Evolutionary conservation across 2,888 invertebrate species (phyloP).

Genomic region (Lasioglossum morio): DNA sequence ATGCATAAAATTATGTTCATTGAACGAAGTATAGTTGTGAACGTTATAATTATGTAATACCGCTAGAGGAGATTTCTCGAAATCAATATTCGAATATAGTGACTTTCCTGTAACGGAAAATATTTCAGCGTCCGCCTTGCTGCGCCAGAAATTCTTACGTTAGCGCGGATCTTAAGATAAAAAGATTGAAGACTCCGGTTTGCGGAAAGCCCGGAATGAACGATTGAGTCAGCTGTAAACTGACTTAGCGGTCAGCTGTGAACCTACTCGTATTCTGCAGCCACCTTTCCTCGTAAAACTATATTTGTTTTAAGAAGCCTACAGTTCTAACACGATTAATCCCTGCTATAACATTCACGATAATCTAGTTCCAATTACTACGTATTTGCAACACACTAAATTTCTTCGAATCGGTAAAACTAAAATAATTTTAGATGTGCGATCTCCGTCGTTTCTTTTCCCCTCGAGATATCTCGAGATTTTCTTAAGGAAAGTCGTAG

Average conservation of each 20-base stretch:
- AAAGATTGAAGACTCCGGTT: slow-evolving; percentile 18
- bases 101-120: background rate
- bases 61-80: background rate
- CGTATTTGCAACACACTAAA: background rate
- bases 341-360: background rate
- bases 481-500: background rate
- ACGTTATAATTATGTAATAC: background rate
- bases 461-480: background rate
- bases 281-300: slow-evolving; percentile 40
- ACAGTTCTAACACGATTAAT: slow-evolving; percentile 21
- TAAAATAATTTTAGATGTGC: background rate
- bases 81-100: background rate
- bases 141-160: background rate
- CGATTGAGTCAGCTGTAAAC: slow-evolving; percentile 57
- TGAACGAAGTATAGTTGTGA: background rate
- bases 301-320: slow-evolving; percentile 40
- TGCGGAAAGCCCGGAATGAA: slow-evolving; percentile 44
- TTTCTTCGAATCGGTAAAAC: background rate
- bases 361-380: background rate
- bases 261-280: slow-evolving; percentile 30
- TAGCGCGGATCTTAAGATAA: background rate
- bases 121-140: background rate
- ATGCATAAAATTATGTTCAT: background rate
- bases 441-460: background rate
- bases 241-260: slow-evolving; percentile 40